Evolutionary conservation across 2,797 vertebrate genomes (phyloP), one percentile per base, ranked within the genome.

Genomic region (Limnodromus scolopaceus): DNA sequence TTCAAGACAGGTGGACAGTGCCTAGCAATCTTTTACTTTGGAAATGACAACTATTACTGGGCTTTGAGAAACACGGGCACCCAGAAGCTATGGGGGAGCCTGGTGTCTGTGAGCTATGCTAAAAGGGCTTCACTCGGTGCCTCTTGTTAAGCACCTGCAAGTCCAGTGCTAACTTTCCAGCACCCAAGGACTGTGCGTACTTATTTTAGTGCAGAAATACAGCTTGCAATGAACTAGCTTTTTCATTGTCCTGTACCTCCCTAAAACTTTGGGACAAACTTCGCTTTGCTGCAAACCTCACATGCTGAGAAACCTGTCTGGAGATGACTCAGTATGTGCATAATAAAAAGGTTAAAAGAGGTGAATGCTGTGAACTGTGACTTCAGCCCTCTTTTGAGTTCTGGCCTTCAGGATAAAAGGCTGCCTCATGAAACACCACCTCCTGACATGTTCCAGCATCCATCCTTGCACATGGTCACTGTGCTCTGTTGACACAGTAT

Each of bases 401-500:
- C 39, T 78, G 66, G 43, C 46, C 57, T 89, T 76, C 14, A 69
- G n/a, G 54, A 72, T 82, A 46, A 91, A 87, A 89, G 75, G 39
- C 41, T 32, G 18, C 70, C 71, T 89, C 9, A 7, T 63, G 49
- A 79, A 82, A 63, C 13, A 12, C 38, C 57, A 38, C 27, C 38
- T 75, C 71, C 78, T 66, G 86, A 57, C 61, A 60, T 53, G 54
- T 86, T 90, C 65, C 65, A 61, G n/a, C 28, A 25, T 41, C 34
- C 16, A 3, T 57, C 38, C 25, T 34, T 36, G 10, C 3, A 2
- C 0, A 0, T 16, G 38, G 28, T 25, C 80, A 23, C 68, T 34
- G 48, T 25, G 36, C 32, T 57, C 39, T 0, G 0, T n/a, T 60
- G 78, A 34, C 10, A 10, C 2, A 0, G 7, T 19, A 41, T 3